Evolutionary conservation across 2,888 invertebrate genomes (phyloP).

Genomic region (Hypercompe scribonia): DNA sequence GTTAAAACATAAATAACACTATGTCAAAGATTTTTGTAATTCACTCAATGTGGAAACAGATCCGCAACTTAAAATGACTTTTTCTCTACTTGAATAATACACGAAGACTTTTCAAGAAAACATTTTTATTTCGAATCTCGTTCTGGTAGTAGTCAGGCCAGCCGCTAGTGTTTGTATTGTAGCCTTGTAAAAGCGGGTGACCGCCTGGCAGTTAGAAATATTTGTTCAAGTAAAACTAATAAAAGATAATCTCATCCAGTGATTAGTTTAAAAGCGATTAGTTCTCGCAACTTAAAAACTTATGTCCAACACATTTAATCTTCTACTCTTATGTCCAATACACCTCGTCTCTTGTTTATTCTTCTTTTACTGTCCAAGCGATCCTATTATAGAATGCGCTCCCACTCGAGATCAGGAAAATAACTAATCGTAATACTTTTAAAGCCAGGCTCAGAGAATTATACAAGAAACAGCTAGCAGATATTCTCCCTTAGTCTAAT

Average conservation of each 20-base stretch:
- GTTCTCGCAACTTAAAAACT: background rate
- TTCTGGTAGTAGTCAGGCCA: background rate
- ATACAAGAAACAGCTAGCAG: no score
- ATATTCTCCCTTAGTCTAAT: no score
- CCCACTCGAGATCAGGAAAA: no score
- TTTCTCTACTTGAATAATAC: background rate
- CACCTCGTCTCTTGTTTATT: no score
- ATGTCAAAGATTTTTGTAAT: background rate
- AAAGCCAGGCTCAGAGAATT: no score
- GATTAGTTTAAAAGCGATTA: background rate
- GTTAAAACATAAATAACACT: background rate
- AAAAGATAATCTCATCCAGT: background rate
- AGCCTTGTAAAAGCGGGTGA: background rate
- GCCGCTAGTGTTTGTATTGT: background rate
- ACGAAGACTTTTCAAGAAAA: background rate
- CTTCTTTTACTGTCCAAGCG: no score
- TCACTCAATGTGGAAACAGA: background rate
- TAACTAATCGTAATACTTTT: no score
- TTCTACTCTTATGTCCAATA: no score
- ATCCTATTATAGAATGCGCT: no score
- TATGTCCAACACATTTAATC: no score
- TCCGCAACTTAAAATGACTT: background rate
- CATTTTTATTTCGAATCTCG: background rate
- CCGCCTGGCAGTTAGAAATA: background rate
- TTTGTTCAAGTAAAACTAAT: background rate